Percentiles rank a stretch among this genome's conserved stretches.
phyloP scores from a whole-genome alignment of 2,113 vertebrate genomes.

The Phainopepla nitens region DNA sequence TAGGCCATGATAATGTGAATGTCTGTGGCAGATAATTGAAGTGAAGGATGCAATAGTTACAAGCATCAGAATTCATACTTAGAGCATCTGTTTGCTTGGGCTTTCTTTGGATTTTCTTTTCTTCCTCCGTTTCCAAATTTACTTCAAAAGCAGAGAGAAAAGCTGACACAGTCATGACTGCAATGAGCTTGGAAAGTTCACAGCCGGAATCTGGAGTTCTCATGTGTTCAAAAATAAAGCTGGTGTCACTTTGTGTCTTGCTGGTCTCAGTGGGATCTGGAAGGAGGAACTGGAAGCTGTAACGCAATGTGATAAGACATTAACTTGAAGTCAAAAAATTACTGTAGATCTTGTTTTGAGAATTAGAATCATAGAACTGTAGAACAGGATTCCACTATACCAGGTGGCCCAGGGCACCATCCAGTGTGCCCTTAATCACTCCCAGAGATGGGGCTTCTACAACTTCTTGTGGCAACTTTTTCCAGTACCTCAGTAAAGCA shows the following conservation, averaged over 20 bases:
- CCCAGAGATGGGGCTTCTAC: background rate
- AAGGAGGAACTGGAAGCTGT: background rate
- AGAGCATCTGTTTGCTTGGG: background rate
- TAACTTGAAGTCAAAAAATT: background rate
- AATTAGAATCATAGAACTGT: background rate
- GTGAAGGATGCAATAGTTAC: background rate
- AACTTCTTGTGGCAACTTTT: background rate
- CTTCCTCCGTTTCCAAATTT: background rate
- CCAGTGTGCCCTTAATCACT: background rate
- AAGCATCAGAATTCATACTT: background rate
- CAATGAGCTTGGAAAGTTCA: background rate
- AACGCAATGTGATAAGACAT: background rate
- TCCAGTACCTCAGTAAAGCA: background rate
- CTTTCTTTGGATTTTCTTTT: background rate
- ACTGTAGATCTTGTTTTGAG: background rate
- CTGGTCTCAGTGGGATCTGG: background rate
- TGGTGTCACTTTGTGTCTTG: background rate
- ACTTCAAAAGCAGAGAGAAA: background rate
- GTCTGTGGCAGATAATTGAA: background rate
- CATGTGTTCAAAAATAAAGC: background rate
- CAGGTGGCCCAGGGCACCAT: background rate
- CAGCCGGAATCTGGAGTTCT: background rate
- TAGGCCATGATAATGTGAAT: background rate
- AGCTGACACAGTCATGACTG: background rate
- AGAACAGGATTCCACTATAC: background rate